Base-by-base conservation (phyloP, 1,140 invertebrate species). In the Ctenoplectra terminalis region DNA sequence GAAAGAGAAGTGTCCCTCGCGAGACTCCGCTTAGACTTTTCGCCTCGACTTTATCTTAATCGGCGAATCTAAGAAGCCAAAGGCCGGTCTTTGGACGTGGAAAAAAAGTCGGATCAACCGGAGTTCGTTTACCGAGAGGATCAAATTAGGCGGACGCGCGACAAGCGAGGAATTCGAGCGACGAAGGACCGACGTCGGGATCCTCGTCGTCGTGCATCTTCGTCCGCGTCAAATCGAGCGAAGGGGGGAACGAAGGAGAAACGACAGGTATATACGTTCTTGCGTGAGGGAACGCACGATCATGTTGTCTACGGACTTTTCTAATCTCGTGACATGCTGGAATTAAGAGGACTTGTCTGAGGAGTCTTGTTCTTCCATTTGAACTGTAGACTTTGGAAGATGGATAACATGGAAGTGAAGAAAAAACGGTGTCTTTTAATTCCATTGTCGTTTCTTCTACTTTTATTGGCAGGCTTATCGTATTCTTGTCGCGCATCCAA, bases 31-130 rank as follows among this genome's bases (percentile, higher is more conserved):
- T 63, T 64, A 20, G 46, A 66, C 17, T 43, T 52, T 61, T 67
- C 34, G 15, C 64, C 77, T 26, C 40, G 4, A 13, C 13, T 29
- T 90, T 87, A 90, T 89, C 88, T 88, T 34, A 69, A 75, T 70
- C 80, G 69, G 37, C 71, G 60, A 83, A 89, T 91, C 89, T 86
- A 82, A 87, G 70, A 83, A 66, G 23, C 66, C 80, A 34, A 23
- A 50, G 50, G 31, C 31, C 34, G 7, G 52, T 58, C n/a, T 17
- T 26, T 31, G 0, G 58, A 26, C 50, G 11, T 50, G 75, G 75
- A 82, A 66, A 29, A 80, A 63, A 74, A 82, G 17, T 8, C 17
- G 23, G 9, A 20, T 7, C 9, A 50, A 2, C 17, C 52, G 75
- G 64, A 46, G 56, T 69, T 78, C 69, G 74, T 76, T 78, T 54